Conservation (phyloP, 2,888 invertebrate genomes). For the Phyllotreta cruciferae region DNA sequence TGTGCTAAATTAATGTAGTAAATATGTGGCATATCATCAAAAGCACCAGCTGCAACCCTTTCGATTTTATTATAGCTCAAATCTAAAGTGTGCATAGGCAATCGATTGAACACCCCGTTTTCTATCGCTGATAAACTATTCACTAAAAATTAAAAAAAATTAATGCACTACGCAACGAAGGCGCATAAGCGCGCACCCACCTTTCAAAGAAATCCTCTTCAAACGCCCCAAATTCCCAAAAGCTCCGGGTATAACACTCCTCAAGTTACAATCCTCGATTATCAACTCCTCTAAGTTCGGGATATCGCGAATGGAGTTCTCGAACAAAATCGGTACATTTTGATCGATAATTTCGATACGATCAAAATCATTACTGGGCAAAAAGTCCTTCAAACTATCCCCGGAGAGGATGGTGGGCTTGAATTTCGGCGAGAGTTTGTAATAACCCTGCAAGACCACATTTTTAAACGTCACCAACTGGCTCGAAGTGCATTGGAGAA, state of each 20-base stretch:
- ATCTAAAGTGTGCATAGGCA: slow-evolving; percentile 37
- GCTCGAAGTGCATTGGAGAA: background rate
- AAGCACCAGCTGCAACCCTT: slow-evolving; percentile 36
- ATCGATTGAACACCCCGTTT: slow-evolving; percentile 42
- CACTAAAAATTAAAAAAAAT: slow-evolving; percentile 11
- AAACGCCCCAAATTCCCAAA: slow-evolving; percentile 37
- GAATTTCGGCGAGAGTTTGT: slow-evolving; percentile 42
- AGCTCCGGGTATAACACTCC: slow-evolving; percentile 41
- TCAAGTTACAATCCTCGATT: slow-evolving; percentile 36
- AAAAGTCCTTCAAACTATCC: slow-evolving; percentile 40
- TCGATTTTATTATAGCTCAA: slow-evolving; percentile 40
- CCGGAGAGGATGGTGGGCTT: slow-evolving; percentile 38
- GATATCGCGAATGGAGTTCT: slow-evolving; percentile 41
- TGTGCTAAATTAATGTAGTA: slow-evolving; percentile 43
- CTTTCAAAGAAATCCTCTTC: slow-evolving; percentile 31
- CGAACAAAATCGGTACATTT: slow-evolving; percentile 42
- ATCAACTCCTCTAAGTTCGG: slow-evolving; percentile 41
- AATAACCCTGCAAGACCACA: slow-evolving; percentile 42
- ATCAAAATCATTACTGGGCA: slow-evolving; percentile 42
- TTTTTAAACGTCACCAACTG: slow-evolving; percentile 42
- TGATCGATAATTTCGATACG: slow-evolving; percentile 41
- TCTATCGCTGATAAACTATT: slow-evolving; percentile 40
- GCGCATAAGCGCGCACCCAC: background rate
- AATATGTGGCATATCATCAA: slow-evolving; percentile 41
- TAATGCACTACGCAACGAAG: background rate